Base-by-base conservation (phyloP, 2,888 invertebrate species). In the Agrilus mali region DNA sequence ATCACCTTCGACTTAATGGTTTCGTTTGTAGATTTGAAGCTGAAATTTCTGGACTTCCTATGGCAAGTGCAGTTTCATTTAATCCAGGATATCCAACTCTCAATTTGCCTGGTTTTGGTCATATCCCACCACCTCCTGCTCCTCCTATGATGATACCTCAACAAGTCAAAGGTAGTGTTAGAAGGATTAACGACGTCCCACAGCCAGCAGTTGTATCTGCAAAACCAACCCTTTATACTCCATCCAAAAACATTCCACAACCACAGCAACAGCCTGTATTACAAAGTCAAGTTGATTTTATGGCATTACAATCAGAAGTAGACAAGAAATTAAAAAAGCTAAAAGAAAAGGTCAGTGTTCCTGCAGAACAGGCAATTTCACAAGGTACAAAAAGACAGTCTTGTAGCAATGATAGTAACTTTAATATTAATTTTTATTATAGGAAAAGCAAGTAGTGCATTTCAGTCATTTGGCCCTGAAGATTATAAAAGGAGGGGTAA, bases 21-120 rank as follows among this genome's bases (percentile, higher is more conserved):
- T 16, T 47, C 39, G 33, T 48, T 65, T 65, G n/a, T 53, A 86
- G 89, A 57, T 90, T 90, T 60, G 90, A 90, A 60, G 88, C 88
- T 1, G 90, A 90, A 70, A 88, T 90, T 54, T 82, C 86, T 0
- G 77, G 80, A 12, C 71, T 73, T 33, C 71, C 74, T 5, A 70
- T 87, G 34, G 84, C 86, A 36, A 82, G 82, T 1, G 75, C 80
- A 2, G 80, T 78, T 50, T 82, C 84, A 0, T 88, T 80, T 55
- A 79, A 39, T 32, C 47, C 42, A 40, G 42, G 40, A 1, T 42
- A 44, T 40, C 44, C 41, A 31, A 45, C 51, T n/a, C 60, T 56
- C 43, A 53, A 51, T 44, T 47, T 67, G 40, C 60, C 71, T 0
- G 62, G 60, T 13, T 76, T 73, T 49, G 77, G 77, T 2, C 72